Conservation (phyloP, 2,888 invertebrate species). For the Microctonus hyperodae region DNA sequence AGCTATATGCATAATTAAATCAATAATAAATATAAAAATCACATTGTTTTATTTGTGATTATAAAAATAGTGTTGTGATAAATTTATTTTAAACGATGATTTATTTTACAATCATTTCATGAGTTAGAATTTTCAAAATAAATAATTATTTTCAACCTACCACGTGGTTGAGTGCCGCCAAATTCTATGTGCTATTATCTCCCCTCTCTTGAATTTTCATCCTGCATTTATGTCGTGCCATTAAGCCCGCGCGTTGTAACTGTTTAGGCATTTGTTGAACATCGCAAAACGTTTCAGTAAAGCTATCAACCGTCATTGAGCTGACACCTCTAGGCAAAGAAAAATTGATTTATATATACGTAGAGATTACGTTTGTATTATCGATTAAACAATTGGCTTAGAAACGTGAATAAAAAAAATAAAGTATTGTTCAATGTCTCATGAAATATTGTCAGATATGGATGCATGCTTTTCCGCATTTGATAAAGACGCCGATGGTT, state of each 20-base stretch:
- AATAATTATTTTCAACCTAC: background rate
- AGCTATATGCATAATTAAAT: background rate
- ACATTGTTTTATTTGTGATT: background rate
- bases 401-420: conserved; percentile 61
- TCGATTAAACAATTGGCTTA: conserved; percentile 57
- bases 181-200: background rate
- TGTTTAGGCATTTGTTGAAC: background rate
- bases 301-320: background rate
- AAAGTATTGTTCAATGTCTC: conserved; percentile 2
- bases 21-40: conserved; percentile 13
- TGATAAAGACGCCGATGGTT: conserved; percentile 89
- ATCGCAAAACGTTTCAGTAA: too few relatives aligned
- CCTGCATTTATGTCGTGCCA: background rate
- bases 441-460: conserved; percentile 65
- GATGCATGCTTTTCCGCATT: conserved; percentile 92
- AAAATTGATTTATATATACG: background rate
- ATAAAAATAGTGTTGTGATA: background rate
- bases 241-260: background rate
- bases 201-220: background rate
- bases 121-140: background rate
- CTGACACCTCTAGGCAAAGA: background rate
- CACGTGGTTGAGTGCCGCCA: background rate
- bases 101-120: background rate
- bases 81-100: too few relatives aligned
- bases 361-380: conserved; percentile 36